These are phyloP conservation scores for Genyomyrus donnyi DNA, from an alignment of 2,113 vertebrate genomes.

Conservation along the genomic window DNA sequence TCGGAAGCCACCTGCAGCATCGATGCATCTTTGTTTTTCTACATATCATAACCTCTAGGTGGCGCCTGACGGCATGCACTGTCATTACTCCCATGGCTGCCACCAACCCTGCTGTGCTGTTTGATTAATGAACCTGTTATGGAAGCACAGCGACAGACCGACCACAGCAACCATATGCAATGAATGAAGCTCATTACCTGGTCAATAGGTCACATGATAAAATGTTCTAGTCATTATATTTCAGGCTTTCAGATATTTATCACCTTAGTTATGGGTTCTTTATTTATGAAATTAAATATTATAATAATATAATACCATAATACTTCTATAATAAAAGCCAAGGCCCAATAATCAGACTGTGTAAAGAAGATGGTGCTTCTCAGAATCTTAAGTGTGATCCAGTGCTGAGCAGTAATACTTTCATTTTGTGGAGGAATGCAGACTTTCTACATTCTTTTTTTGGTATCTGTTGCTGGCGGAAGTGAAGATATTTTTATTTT, in stretches of 20 bases:
- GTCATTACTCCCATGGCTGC: neutral
- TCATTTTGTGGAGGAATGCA: neutral
- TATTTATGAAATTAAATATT: neutral
- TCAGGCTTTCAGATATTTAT: neutral
- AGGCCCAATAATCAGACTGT: neutral
- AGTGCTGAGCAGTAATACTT: neutral
- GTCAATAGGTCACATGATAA: neutral
- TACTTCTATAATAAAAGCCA: neutral
- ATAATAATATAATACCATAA: neutral
- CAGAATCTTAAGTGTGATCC: neutral
- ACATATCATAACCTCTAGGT: neutral
- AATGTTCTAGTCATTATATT: neutral
- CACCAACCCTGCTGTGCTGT: neutral
- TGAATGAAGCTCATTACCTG: neutral
- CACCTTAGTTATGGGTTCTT: neutral
- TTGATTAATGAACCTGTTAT: conserved; percentile 14
- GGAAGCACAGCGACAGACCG: neutral
- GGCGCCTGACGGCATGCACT: neutral
- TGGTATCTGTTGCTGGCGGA: neutral
- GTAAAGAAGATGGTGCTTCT: neutral
- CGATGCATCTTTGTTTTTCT: neutral
- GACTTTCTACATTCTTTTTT: neutral
- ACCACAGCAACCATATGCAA: neutral
- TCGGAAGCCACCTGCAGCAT: neutral
- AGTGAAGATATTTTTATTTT: neutral